Base-by-base conservation (phyloP, 2,888 invertebrate species). In the Pammene fasciana region DNA sequence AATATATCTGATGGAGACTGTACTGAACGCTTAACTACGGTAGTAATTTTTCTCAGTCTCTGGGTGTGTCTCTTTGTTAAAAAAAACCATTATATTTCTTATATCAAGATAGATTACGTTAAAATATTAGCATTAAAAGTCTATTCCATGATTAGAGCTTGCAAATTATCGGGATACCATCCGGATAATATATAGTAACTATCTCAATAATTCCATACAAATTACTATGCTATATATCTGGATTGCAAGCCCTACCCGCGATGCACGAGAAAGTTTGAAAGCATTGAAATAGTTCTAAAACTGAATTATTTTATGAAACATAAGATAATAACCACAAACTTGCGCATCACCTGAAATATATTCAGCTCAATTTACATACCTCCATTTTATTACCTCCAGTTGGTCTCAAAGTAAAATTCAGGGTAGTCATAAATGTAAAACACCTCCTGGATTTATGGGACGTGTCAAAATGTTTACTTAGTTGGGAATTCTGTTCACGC, bases 281-380 rank as follows among this genome's bases (percentile, higher is more conserved):
- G 55, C 60, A 65, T 65, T 70, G 46, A 65, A 70, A 65, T 59
- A 70, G 70, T 70, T 65, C 68, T 55, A 65, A 57, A 70, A 70
- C 70, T 70, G 59, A 70, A 65, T 70, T 70, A 70, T 70, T 65
- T 65, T 70, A 70, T 60, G 65, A 70, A 70, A 70, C 70, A 65
- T 65, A 70, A 70, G 70, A 70, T 70, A 70, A 70, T 65, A 70
- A 55, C 65, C 60, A 55, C 65, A 70, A 70, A 65, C 70, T 65
- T 70, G 65, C 65, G 70, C 70, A 65, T 70, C 59, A 60, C 59
- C 65, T 54, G 38, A 65, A 70, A 70, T 70, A 45, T 70, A 70
- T 70, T 65, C 70, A 65, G 59, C 55, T 55, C 48, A 26, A 70
- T 70, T 70, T 65, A 70, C 70, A 70, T 65, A 70, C 65, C 65